Percentiles rank a stretch among this genome's conserved stretches.
These are phyloP conservation scores for Tetanocera ferruginea DNA, from an alignment of 2,888 invertebrate species.

Conservation along the genomic window DNA sequence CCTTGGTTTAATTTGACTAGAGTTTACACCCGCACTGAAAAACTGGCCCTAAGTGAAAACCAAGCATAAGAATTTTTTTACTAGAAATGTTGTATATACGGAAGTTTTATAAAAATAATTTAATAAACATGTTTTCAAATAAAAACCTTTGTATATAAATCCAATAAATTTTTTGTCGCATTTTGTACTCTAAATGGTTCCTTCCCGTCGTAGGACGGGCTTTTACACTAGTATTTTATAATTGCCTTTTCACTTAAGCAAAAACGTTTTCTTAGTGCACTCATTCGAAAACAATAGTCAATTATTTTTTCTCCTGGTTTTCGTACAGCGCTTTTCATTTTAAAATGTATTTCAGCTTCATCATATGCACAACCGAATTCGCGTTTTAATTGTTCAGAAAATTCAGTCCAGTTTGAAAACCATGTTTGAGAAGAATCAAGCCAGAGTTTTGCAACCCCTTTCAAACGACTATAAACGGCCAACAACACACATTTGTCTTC, in stretches of 20 bases:
- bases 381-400: not conserved
- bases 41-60: too few relatives aligned
- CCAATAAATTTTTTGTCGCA: too few relatives aligned
- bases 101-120: too few relatives aligned
- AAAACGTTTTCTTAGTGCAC: not conserved
- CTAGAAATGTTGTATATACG: too few relatives aligned
- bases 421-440: not conserved
- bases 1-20: too few relatives aligned
- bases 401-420: not conserved
- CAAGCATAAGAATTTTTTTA: too few relatives aligned
- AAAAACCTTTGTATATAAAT: too few relatives aligned
- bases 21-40: too few relatives aligned
- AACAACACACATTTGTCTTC: slow-evolving; percentile 32
- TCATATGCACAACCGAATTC: not conserved
- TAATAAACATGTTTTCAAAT: too few relatives aligned
- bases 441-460: slow-evolving; percentile 24
- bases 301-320: not conserved
- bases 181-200: too few relatives aligned
- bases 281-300: not conserved
- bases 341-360: not conserved
- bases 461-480: slow-evolving; percentile 38
- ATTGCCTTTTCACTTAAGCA: not conserved
- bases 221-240: too few relatives aligned
- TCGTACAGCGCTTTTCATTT: not conserved
- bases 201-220: too few relatives aligned